A percentile compares a stretch with the other conserved stretches of the same genome.
Evolutionary conservation across 2,797 vertebrate genomes (phyloP).

Genomic region (Bradypus variegatus): DNA sequence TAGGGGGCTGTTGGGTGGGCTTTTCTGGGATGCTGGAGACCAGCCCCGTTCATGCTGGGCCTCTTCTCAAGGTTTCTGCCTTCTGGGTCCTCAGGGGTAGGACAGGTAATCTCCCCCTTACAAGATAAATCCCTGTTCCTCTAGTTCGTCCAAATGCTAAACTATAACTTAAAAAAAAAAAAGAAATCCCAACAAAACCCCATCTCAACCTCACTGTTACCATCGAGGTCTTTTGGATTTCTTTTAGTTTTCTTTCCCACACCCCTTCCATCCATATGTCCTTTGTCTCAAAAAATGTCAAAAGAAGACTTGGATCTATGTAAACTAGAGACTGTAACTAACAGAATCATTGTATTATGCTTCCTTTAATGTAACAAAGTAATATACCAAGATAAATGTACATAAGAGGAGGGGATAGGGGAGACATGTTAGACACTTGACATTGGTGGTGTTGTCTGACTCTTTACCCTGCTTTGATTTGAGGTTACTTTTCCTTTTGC

Average conservation of each 20-base stretch:
- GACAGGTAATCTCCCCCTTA: background rate
- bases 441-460: too few species aligned
- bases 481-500: too few species aligned
- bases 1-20: background rate
- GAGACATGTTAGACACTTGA: too few species aligned
- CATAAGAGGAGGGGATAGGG: too few species aligned
- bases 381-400: too few species aligned
- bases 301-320: background rate
- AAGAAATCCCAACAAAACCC: too few species aligned
- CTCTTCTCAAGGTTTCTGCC: background rate
- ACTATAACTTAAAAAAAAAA: background rate
- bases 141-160: background rate
- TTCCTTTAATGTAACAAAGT: too few species aligned
- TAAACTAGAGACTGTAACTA: too few species aligned
- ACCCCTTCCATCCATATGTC: background rate
- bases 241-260: background rate
- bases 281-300: background rate
- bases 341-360: too few species aligned
- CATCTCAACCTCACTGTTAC: background rate
- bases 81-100: background rate
- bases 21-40: background rate
- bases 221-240: background rate
- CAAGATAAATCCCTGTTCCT: background rate
- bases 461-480: too few species aligned
- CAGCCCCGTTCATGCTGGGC: accelerated